Base-by-base conservation (phyloP, 2,888 invertebrate species). In the Caenorhabditis afra region DNA sequence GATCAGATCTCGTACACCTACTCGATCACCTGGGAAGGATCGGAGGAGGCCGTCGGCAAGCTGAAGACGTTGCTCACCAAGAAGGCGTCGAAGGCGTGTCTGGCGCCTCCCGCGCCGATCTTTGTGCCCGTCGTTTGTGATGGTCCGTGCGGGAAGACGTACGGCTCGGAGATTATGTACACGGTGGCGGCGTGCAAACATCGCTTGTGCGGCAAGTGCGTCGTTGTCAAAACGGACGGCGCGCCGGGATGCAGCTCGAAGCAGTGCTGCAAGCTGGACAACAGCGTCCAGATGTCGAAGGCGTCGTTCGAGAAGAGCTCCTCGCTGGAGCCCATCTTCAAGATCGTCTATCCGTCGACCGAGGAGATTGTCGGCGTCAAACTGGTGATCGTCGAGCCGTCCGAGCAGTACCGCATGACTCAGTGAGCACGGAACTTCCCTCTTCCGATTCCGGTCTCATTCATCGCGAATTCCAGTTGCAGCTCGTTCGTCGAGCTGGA, bases 171-270 rank as follows among this genome's bases (percentile, higher is more conserved):
- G 14, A 3, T 11, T 1, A 22, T 61, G 1, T 5, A 35, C 16
- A 5, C 47, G 18, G 20, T 61, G 12, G 45, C 22, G 3, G 20
- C 23, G 18, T 61, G 61, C 47, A 45, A 29, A 1, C 61, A 61
- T 16, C 20, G 45, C n/a, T 45, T 61, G 47, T 61, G 61, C 23
- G 44, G 29, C 18, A 22, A 22, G 18, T 61, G 61, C 8, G 20
- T 61, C 47, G 44, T 61, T n/a, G 20, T 14, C 20, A 61, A 61
- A 29, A 14, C 29, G 35, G 61, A 61, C n/a, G 45, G 61, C 23
- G 14, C 52, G 20, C 18, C 14, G 14, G 52, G 23, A 5, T 52
- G 52, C 52, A 52, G 52, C n/a, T 52, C 52, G 10, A 29, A 29
- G 29, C 3, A 7, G 4, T 29, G 29, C 7, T 7, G 7, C 29